These are phyloP conservation scores for Troilus luridus DNA, from an alignment of 2,888 invertebrate species.

Conservation along the genomic window DNA sequence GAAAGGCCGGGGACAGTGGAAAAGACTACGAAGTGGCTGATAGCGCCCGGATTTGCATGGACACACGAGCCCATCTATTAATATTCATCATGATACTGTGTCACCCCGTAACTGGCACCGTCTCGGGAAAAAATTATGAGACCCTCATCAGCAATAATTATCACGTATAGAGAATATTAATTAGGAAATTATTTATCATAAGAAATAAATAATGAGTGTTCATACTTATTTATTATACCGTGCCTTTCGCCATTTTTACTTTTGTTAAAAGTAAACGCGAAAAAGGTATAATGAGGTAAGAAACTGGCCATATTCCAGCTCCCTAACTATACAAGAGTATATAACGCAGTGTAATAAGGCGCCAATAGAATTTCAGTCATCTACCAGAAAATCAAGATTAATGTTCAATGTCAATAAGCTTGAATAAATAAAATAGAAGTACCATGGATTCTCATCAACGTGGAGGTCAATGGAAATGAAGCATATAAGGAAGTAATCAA, in stretches of 20 bases:
- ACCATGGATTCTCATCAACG: too few relatives aligned
- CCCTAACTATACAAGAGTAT: too few relatives aligned
- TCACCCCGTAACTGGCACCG: background rate
- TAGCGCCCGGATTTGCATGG: constrained; percentile 38
- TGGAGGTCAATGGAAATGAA: too few relatives aligned
- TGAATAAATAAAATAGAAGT: too few relatives aligned
- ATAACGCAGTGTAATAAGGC: too few relatives aligned
- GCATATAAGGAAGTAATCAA: too few relatives aligned
- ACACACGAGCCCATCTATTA: constrained; percentile 42
- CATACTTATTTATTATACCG: background rate
- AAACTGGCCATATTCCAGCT: too few relatives aligned
- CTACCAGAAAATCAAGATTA: too few relatives aligned
- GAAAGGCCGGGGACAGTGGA: background rate
- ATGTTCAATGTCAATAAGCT: too few relatives aligned
- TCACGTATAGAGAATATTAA: background rate
- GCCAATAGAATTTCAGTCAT: too few relatives aligned
- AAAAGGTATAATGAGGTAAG: too few relatives aligned
- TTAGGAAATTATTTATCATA: background rate
- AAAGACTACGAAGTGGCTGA: constrained; percentile 11
- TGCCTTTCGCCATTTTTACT: background rate
- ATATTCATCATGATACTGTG: constrained; percentile 30
- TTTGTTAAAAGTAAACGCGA: too few relatives aligned
- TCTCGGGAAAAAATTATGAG: background rate
- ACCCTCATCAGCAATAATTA: background rate
- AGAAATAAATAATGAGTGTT: background rate